Evolutionary conservation across 2,888 invertebrate genomes (phyloP), one percentile per base, ranked within the genome.

Genomic region (Chromoteleia sp.): DNA sequence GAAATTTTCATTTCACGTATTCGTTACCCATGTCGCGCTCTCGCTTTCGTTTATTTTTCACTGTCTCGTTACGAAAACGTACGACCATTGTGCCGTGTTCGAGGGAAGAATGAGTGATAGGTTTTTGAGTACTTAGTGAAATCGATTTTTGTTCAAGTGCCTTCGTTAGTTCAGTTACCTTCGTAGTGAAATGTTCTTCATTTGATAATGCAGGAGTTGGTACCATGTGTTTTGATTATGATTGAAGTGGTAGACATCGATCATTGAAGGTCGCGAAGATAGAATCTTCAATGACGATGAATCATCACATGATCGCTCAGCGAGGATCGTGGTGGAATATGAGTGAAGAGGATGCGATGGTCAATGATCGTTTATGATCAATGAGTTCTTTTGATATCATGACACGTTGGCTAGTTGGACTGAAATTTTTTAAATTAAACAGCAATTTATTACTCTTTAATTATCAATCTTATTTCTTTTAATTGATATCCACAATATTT

Each of bases 1-100:
- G 65, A 41, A 73, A 74, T 29, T 73, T 73, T 59, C 43, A 19
- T 25, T 58, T 25, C 52, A 41, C 68, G 45, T 43, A 73, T 10
- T 43, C 43, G 45, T 30, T 33, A 15, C 1, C 29, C 8, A 15
- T 33, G 56, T 54, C 36, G 45, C 29, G 58, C 50, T 39, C 30
- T 29, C 43, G 59, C 59, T 59, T 39, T 59, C 39, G 50, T 71
- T 71, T 29, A 50, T 39, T 19, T 21, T 45, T 68, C 48, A 19
- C 17, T 30, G 48, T 12, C 50, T 74, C 56, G 48, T 52, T 52
- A 39, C 12, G 30, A 29, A 41, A 67, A 67, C 39, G n/a, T 19
- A 14, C 8, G 36, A 50, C 10, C 25, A 8, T 15, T 8, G 41
- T 43, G 48, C 17, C 12, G 12, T n/a, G 36, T 33, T 1, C 5